phyloP scores from a whole-genome alignment of 2,797 vertebrate genomes.

The Rousettus madagascariensis region DNA sequence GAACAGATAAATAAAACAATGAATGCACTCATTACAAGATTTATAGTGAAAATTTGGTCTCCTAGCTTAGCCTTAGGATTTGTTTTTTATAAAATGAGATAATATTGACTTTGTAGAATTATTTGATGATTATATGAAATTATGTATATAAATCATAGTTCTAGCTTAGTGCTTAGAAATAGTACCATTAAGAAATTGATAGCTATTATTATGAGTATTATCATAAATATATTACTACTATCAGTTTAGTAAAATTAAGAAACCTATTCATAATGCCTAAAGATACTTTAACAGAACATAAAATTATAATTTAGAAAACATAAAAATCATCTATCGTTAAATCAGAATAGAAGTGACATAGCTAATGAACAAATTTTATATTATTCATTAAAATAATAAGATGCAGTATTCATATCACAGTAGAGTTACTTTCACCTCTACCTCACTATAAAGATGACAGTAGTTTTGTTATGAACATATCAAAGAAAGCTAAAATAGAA shows the following conservation, averaged over 20 bases:
- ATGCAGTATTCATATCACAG: not conserved
- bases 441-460: not conserved
- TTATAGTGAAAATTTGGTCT: constrained; percentile 26
- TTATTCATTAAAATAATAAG: not conserved
- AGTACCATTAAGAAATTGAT: not conserved
- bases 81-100: not conserved
- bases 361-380: not conserved
- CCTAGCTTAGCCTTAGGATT: not conserved
- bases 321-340: not conserved
- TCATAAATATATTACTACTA: not conserved
- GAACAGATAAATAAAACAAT: not conserved
- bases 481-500: not conserved
- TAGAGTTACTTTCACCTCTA: not conserved
- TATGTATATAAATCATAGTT: not conserved
- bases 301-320: not conserved
- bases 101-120: not conserved
- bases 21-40: not conserved
- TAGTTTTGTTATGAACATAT: not conserved
- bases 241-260: not conserved
- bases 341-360: not conserved
- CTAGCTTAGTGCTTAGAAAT: not conserved
- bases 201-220: not conserved
- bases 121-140: not conserved
- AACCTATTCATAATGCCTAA: not conserved
- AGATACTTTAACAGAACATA: not conserved